Percentiles rank a stretch among this genome's conserved stretches.
Conservation (phyloP, 1,140 invertebrate genomes). For the Papilio dardanus region DNA sequence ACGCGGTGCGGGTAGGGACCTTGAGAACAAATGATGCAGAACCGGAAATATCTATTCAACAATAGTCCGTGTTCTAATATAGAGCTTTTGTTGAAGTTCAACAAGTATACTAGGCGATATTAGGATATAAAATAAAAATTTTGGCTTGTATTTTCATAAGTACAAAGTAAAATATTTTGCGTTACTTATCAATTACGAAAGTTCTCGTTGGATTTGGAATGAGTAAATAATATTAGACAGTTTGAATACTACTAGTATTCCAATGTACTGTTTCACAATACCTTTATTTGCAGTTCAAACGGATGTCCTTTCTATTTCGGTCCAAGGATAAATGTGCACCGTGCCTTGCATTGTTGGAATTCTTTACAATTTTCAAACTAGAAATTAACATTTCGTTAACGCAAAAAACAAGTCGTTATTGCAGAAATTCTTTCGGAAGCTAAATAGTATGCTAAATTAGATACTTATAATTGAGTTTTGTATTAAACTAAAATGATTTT, state of each 20-base stretch:
- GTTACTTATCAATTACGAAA: neutral
- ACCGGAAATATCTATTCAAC: conserved; percentile 64
- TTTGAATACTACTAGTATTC: conserved; percentile 27
- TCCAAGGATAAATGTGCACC: conserved; percentile 69
- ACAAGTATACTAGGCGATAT: neutral
- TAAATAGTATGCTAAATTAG: neutral
- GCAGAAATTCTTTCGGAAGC: conserved; percentile 3
- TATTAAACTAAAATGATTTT: neutral
- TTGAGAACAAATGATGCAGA: conserved; percentile 60
- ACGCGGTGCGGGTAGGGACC: conserved; percentile 70
- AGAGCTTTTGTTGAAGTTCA: neutral
- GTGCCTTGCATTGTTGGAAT: conserved; percentile 55
- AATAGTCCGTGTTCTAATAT: conserved; percentile 45
- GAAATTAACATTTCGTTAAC: neutral
- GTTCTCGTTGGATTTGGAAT: neutral
- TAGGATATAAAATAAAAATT: neutral
- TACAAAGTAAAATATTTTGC: neutral
- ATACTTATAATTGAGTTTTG: too few species aligned
- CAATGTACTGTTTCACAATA: conserved; percentile 39
- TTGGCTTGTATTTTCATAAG: neutral
- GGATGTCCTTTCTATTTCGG: conserved; percentile 78
- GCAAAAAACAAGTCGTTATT: conserved; percentile 42
- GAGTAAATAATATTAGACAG: conserved; percentile 1
- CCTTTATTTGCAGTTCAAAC: conserved; percentile 57
- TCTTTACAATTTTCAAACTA: conserved; percentile 37